A percentile compares a stretch with the other conserved stretches of the same genome.
Conservation (phyloP, 2,113 vertebrate genomes). For the Rhegmatorhina hoffmannsi region DNA sequence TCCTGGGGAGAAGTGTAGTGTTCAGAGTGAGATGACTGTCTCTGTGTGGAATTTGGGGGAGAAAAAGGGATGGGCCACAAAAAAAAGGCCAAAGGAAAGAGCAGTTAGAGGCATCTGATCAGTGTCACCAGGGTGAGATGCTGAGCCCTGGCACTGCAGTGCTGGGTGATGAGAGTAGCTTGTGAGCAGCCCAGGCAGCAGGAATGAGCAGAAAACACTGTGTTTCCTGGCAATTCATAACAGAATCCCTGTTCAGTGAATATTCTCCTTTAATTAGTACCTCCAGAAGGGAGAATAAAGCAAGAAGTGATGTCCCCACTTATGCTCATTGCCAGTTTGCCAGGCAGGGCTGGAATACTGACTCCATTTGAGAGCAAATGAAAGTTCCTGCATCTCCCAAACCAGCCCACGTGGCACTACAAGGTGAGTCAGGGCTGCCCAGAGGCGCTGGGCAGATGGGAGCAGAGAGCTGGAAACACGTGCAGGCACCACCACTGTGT, state of each 20-base stretch:
- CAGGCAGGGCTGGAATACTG: neutral
- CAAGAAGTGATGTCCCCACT: neutral
- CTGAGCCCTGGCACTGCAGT: neutral
- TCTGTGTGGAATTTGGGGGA: neutral
- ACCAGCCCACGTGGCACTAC: accelerated
- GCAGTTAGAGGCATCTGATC: neutral
- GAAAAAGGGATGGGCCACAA: neutral
- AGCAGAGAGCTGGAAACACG: neutral
- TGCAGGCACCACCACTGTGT: accelerated
- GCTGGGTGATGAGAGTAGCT: neutral
- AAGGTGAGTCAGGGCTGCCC: neutral
- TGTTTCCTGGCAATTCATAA: neutral
- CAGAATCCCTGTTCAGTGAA: neutral
- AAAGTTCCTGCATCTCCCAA: neutral
- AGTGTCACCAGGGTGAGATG: neutral
- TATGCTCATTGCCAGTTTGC: neutral
- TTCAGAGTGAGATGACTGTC: neutral
- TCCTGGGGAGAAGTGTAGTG: neutral
- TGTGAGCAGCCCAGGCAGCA: neutral
- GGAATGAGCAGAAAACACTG: neutral
- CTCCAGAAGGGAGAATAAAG: neutral
- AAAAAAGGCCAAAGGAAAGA: neutral
- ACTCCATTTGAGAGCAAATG: neutral
- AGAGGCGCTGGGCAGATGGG: neutral
- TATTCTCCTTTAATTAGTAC: neutral